These are phyloP conservation scores for Neoscelio sp. DNA, from an alignment of 2,888 invertebrate genomes.

Conservation along the genomic window DNA sequence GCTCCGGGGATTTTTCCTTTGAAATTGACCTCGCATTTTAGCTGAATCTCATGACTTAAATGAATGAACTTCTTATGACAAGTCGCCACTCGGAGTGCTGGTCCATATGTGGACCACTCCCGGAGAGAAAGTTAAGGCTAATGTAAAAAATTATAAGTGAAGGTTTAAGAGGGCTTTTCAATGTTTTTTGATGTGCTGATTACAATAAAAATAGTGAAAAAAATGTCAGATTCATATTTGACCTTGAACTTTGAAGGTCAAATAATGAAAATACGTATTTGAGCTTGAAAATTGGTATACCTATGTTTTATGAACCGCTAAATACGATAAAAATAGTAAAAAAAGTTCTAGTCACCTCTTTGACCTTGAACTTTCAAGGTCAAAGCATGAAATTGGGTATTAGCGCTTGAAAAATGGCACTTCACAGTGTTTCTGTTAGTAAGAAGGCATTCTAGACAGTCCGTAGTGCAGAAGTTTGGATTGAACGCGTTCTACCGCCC, in stretches of 20 bases:
- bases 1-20: background rate
- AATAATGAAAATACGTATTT: slow-evolving; percentile 31
- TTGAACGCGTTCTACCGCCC: slow-evolving; percentile 9
- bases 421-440: slow-evolving; percentile 28
- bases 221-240: slow-evolving; percentile 38
- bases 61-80: background rate
- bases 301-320: slow-evolving; percentile 23
- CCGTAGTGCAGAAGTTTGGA: slow-evolving; percentile 9
- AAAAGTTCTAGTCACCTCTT: slow-evolving; percentile 16
- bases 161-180: slow-evolving; percentile 31
- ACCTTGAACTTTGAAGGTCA: slow-evolving; percentile 16
- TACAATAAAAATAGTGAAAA: slow-evolving; percentile 28
- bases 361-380: slow-evolving; percentile 18
- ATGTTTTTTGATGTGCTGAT: slow-evolving; percentile 36
- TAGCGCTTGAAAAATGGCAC: slow-evolving; percentile 17
- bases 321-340: slow-evolving; percentile 21
- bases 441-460: slow-evolving; percentile 11
- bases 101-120: background rate
- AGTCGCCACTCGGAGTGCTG: background rate
- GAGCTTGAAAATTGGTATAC: slow-evolving; percentile 27
- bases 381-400: slow-evolving; percentile 23
- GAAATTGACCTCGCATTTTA: background rate
- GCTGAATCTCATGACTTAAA: background rate
- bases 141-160: slow-evolving; percentile 39
- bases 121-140: slow-evolving; percentile 20